phyloP scores from a whole-genome alignment of 2,113 vertebrate genomes.

The Pagrus major region DNA sequence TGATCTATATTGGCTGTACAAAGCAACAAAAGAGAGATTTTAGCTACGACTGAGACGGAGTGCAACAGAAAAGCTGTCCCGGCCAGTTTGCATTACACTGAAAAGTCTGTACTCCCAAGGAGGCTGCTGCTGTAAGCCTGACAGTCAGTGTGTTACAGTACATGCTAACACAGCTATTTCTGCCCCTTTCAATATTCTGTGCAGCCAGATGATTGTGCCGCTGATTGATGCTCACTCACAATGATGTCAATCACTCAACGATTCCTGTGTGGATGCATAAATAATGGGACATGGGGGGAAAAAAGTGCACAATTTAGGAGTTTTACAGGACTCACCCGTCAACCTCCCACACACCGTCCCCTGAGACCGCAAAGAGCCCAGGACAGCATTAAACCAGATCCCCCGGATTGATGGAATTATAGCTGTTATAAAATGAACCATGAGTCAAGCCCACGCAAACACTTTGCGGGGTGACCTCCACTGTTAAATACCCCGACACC shows the following conservation, averaged over 20 bases:
- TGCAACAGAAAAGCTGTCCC: conserved; percentile 9
- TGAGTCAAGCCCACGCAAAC: conserved; percentile 45
- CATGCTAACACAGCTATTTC: conserved; percentile 52
- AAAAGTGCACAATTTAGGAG: conserved; percentile 40
- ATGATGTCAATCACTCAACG: conserved; percentile 58
- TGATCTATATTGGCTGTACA: background rate
- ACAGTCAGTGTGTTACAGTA: conserved; percentile 22
- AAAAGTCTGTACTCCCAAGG: conserved; percentile 6
- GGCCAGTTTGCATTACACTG: conserved; percentile 14
- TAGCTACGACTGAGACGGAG: background rate
- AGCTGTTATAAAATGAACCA: conserved; percentile 49
- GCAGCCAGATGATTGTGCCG: conserved; percentile 57
- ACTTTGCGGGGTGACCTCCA: conserved; percentile 36
- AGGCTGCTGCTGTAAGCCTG: conserved; percentile 19
- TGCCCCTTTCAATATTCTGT: conserved; percentile 46
- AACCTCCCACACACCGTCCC: background rate
- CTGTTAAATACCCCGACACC: conserved; percentile 23
- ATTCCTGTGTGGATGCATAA: conserved; percentile 47
- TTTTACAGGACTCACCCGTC: conserved; percentile 22
- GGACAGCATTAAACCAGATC: conserved; percentile 10
- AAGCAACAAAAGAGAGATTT: background rate
- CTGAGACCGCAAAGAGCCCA: conserved; percentile 16
- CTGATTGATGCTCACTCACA: conserved; percentile 67
- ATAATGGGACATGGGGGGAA: conserved; percentile 26
- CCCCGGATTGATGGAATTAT: conserved; percentile 54